Conservation (phyloP, 2,888 invertebrate species). For the Pollenia labialis region DNA sequence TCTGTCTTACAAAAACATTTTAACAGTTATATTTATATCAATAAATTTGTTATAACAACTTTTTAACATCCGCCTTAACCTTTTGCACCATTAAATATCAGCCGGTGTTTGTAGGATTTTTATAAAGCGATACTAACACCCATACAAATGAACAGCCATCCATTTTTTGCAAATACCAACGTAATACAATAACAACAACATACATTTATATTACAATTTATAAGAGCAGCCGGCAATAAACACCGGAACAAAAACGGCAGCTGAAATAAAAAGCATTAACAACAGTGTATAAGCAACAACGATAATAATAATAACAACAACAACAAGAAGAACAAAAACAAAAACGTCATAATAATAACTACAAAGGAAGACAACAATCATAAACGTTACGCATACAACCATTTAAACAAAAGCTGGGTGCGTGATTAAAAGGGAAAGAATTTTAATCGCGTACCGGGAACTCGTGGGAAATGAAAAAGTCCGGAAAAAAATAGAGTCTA, state of each 20-base stretch:
- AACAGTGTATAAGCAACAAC: neutral
- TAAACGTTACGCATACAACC: slow-evolving; percentile 33
- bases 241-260: slow-evolving; percentile 43
- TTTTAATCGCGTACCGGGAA: too few species aligned
- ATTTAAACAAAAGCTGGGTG: neutral
- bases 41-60: slow-evolving; percentile 63
- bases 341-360: slow-evolving; percentile 30
- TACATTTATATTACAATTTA: slow-evolving; percentile 44
- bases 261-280: slow-evolving; percentile 13
- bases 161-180: neutral
- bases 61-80: slow-evolving; percentile 60
- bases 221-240: slow-evolving; percentile 37
- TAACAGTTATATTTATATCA: slow-evolving; percentile 35
- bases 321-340: slow-evolving; percentile 7
- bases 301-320: slow-evolving; percentile 2
- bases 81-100: slow-evolving; percentile 56
- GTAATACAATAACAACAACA: slow-evolving; percentile 20
- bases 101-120: neutral
- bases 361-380: slow-evolving; percentile 56
- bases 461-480: too few species aligned
- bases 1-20: neutral
- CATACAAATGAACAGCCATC: neutral
- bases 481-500: too few species aligned
- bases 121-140: neutral
- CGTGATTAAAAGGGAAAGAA: too few species aligned